phyloP scores from a whole-genome alignment of 2,888 invertebrate species.

The Mayetiola destructor region DNA sequence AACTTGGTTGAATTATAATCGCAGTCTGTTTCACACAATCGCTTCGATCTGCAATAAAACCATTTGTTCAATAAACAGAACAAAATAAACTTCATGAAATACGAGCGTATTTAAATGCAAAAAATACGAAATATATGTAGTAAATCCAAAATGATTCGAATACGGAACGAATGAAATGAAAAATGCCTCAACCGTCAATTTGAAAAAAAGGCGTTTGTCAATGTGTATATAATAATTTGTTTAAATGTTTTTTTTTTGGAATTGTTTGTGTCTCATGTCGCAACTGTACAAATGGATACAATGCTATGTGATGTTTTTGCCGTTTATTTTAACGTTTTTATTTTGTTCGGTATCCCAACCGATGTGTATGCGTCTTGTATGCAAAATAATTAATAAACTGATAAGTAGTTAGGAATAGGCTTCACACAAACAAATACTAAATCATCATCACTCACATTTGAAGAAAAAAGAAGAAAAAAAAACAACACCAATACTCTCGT shows the following conservation, averaged over 20 bases:
- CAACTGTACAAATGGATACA: neutral
- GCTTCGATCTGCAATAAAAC: neutral
- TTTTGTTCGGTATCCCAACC: neutral
- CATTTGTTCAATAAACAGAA: neutral
- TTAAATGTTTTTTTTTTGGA: no score
- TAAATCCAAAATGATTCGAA: no score
- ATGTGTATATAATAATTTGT: neutral
- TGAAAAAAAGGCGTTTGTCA: neutral
- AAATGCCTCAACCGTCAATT: neutral
- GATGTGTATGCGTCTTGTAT: constrained; percentile 1
- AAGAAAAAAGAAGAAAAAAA: no score
- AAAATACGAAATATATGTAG: no score
- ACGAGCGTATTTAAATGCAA: no score
- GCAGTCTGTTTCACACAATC: neutral
- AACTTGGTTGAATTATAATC: no score
- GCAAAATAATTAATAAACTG: neutral
- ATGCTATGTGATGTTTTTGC: neutral
- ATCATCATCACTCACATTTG: neutral
- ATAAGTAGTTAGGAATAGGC: neutral
- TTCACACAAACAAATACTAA: neutral
- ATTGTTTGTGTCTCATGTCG: neutral
- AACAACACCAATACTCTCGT: neutral
- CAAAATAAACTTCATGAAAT: neutral
- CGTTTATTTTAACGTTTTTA: neutral
- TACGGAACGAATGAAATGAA: neutral